Conservation (phyloP, 1,140 invertebrate species). For the Drosophila saltans region DNA sequence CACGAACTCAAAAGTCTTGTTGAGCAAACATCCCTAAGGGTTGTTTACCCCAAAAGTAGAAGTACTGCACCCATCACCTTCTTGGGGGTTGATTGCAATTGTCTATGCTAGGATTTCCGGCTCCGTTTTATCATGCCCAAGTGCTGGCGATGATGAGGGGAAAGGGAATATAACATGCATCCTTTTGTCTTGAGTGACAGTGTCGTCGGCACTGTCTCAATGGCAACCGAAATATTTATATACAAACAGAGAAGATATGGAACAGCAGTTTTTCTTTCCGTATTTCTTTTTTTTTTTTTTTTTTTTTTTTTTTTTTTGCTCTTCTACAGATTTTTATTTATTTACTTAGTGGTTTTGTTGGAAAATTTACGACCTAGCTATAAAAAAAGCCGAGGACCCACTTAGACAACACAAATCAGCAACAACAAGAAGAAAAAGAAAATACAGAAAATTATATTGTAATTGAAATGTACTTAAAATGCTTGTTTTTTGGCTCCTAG, state of each 20-base stretch:
- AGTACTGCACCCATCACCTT: constrained; percentile 10
- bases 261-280: constrained; percentile 34
- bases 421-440: neutral
- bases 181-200: constrained; percentile 1
- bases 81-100: constrained; percentile 13
- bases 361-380: constrained; percentile 61
- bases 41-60: constrained; percentile 3
- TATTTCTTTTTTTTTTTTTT: neutral
- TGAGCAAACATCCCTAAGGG: constrained; percentile 11
- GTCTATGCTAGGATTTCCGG: constrained; percentile 6
- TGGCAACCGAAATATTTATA: constrained; percentile 57
- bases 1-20: constrained; percentile 1
- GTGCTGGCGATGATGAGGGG: neutral
- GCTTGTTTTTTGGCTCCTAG: constrained; percentile 48
- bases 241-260: constrained; percentile 24
- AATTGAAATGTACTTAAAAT: constrained; percentile 47
- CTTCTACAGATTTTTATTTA: constrained; percentile 29
- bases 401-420: constrained; percentile 22
- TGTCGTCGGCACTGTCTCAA: neutral
- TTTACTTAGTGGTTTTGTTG: constrained; percentile 34
- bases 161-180: neutral
- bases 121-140: constrained; percentile 7
- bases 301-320: no score
- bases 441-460: constrained; percentile 27
- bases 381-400: constrained; percentile 51